Evolutionary conservation across 2,888 invertebrate species (phyloP).

Genomic region (Acronicta psi): DNA sequence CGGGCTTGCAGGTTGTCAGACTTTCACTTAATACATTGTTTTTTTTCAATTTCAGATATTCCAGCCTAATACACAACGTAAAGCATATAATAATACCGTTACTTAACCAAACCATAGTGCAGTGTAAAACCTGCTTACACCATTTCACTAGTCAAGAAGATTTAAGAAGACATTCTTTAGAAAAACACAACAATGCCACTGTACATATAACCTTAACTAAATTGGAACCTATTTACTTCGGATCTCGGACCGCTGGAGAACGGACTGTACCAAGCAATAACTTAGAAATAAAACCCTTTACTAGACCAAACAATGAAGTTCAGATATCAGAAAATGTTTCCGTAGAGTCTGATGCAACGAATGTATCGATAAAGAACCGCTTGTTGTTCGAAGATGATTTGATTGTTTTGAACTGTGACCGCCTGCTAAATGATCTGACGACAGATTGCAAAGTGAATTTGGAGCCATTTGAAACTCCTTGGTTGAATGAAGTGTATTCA

Average conservation of each 20-base stretch:
- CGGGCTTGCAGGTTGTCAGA: no score
- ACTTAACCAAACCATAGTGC: constrained; percentile 45
- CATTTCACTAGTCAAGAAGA: constrained; percentile 57
- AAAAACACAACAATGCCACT: constrained; percentile 42
- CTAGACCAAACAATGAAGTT: background rate
- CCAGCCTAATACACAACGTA: constrained; percentile 62
- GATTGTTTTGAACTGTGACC: background rate
- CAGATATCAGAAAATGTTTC: background rate
- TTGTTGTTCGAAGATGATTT: constrained; percentile 49
- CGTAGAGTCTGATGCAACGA: background rate
- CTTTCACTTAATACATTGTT: no score
- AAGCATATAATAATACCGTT: constrained; percentile 72
- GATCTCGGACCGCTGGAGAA: background rate
- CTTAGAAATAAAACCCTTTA: background rate
- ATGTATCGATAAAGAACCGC: constrained; percentile 26
- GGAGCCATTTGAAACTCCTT: constrained; percentile 22
- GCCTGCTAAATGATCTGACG: constrained; percentile 36
- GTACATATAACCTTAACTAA: constrained; percentile 7
- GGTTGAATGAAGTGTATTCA: constrained; percentile 6
- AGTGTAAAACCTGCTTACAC: constrained; percentile 58
- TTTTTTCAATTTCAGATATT: constrained; percentile 61
- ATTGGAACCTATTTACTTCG: background rate
- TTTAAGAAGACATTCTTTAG: constrained; percentile 49
- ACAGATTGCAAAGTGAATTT: constrained; percentile 50
- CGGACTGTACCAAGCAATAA: background rate